Base-by-base conservation (phyloP, 2,888 invertebrate genomes). In the Tortricodes alternella region DNA sequence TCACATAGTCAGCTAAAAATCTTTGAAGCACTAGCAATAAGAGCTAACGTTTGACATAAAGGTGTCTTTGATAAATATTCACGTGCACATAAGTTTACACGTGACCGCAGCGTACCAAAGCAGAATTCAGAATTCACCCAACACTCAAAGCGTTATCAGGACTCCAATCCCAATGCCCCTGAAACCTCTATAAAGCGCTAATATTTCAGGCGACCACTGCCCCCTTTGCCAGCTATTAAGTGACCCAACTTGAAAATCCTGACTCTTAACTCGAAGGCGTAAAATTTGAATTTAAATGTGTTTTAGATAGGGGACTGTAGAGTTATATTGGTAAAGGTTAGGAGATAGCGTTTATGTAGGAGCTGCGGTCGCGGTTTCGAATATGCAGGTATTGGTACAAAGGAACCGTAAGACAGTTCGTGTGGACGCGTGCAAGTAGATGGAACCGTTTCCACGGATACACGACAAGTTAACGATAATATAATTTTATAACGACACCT, bases 361-460 rank as follows among this genome's bases (percentile, higher is more conserved):
- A 70, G 68, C 76, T 79, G 84, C 76, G 87, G 86, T 80, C 80
- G 79, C 83, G 77, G 80, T 78, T 79, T 87, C 83, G 88, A 89
- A 89, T 89, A 89, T 89, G 89, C 86, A 87, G 83, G 85, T 87
- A 87, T 87, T 82, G 87, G 75, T 80, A 85, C 85, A 88, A 86
- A 87, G 87, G 78, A 69, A 63, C 61, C 73, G 83, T 79, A 87
- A 85, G 86, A 85, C 85, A 84, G 84, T 78, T 74, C 76, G 74
- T 81, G 78, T 80, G 83, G 80, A 69, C 75, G 73, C 81, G 78
- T 80, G 74, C 78, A 74, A 73, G 76, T 67, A 70, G 55, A 19
- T 52, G 61, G 34, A 57, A 23, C 18, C 7, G 68, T 73, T 46
- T 70, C 71, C 86, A 71, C 52, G 64, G 56, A 1, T 0, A 60